Base-by-base conservation (phyloP, 2,113 vertebrate species). In the Melierax canorus region DNA sequence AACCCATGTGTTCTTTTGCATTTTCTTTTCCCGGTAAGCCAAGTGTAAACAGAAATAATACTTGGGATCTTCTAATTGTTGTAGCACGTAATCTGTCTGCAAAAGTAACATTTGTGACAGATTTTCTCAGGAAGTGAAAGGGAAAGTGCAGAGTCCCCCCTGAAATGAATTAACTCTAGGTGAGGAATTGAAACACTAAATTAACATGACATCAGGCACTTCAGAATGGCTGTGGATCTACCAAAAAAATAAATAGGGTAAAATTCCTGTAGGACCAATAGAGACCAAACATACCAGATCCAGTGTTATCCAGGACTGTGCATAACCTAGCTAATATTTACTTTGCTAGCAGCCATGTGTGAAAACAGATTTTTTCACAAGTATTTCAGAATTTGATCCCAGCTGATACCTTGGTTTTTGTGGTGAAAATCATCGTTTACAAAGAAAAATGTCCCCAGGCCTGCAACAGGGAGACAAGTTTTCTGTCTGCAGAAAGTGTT, bases 351-450 rank as follows among this genome's bases (percentile, higher is more conserved):
- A 94, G 90, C 75, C 63, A 26, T 71, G 58, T 93, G 87, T 94
- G 84, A 94, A 96, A 96, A 76, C 87, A 95, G 77, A 17, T 91
- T 86, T 76, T 94, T 97, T 95, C 92, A 97, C 92, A 90, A 90
- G 92, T 89, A 95, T 73, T 91, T 95, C 89, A 55, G 84, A 88
- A 88, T 88, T 74, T 88, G 84, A 92, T 91, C 94, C 55, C 4
- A 10, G 77, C 50, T 86, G 81, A 73, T 73, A 84, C 71, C 59
- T 88, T 92, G 86, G 71, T 75, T 77, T 95, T 96, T 94, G 87
- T 86, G 39, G 84, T 87, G 91, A 76, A 95, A 95, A 88, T 80
- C 45, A 0, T 66, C 90, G 91, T 92, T 96, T 89, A 79, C n/a
- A 55, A 46, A 83, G 91, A 59, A 75, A 94, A 95, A 78, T 46